Percentiles rank a stretch among this genome's conserved stretches.
Conservation (phyloP, 1,140 invertebrate species). For the Drosophila ananassae region DNA sequence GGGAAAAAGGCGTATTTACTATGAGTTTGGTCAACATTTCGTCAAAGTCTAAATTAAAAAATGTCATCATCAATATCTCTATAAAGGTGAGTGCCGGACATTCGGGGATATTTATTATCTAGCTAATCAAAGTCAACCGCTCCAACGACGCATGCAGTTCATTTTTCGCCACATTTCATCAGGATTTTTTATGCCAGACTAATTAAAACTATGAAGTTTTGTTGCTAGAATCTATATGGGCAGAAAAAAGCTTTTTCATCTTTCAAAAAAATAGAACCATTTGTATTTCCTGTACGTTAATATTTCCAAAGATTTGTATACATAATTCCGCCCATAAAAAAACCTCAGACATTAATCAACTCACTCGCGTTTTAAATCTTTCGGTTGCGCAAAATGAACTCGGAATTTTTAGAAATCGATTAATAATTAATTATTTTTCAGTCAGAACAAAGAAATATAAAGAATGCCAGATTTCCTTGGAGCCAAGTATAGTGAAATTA, state of each 20-base stretch:
- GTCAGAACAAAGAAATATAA: conserved; percentile 32
- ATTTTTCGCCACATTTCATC: conserved; percentile 53
- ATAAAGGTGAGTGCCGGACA: conserved; percentile 37
- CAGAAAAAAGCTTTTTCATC: neutral
- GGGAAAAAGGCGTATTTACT: conserved; percentile 84
- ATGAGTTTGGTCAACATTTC: conserved; percentile 64
- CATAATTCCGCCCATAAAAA: neutral
- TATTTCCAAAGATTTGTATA: neutral
- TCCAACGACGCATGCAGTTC: conserved; percentile 40
- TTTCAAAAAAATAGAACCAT: neutral
- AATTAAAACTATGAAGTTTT: conserved; percentile 3
- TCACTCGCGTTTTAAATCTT: conserved; percentile 10
- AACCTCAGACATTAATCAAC: neutral
- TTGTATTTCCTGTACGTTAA: neutral
- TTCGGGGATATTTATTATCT: conserved; percentile 4
- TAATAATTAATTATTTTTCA: conserved; percentile 42
- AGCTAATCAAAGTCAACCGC: conserved; percentile 46
- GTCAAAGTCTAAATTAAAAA: neutral
- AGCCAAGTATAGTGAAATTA: conserved; percentile 14
- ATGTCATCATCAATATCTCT: neutral
- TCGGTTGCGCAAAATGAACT: conserved; percentile 18
- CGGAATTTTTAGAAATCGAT: conserved; percentile 8
- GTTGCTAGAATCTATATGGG: neutral
- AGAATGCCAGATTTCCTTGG: conserved; percentile 24
- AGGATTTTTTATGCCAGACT: conserved; percentile 20